Base-by-base conservation (phyloP, 1,140 invertebrate species). In the Pteromalus puparum region DNA sequence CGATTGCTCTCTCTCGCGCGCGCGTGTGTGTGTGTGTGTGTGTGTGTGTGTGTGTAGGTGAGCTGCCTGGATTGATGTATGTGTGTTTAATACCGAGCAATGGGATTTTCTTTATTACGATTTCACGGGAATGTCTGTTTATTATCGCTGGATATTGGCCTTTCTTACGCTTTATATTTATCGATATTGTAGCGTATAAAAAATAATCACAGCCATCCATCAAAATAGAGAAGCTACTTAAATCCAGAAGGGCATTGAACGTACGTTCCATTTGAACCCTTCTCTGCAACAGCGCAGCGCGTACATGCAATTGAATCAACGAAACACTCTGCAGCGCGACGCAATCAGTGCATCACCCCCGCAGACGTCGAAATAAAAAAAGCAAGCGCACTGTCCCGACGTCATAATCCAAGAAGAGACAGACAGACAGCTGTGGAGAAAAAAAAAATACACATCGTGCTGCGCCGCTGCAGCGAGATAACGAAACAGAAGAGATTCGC, bases 401-500 rank as follows among this genome's bases (percentile, higher is more conserved):
- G 10, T 68, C 18, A 46, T 80, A 42, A 79, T 79, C 24, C 68
- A 70, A 70, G 4, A 26, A 48, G 53, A 26, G 38, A 83, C n/a
- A 61, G 38, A 68, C 53, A 73, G 79, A 80, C 67, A 86, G 67
- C 70, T 5, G 30, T 34, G 68, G 18, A 21, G 72, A 13, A 61
- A 61, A 61, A 61, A 61, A 15, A 61, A 61, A 42, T 42, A 42
- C 38, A 42, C 38, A 42, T 42, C 38, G 38, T 78, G 72, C 34
- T 12, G n/a, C 67, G 26, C 10, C 67, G 67, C 65, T 30, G 67
- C 24, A 70, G 82, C 68, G 84, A 81, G 84, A 85, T 82, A 85
- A 82, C 78, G 79, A 82, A 82, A 81, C 79, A 81, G 79, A 81
- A 85, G 84, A 85, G 84, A 85, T 85, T 82, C 84, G 88, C 88